Evolutionary conservation across 2,888 invertebrate genomes (phyloP).

Genomic region (Dryomyza anilis): DNA sequence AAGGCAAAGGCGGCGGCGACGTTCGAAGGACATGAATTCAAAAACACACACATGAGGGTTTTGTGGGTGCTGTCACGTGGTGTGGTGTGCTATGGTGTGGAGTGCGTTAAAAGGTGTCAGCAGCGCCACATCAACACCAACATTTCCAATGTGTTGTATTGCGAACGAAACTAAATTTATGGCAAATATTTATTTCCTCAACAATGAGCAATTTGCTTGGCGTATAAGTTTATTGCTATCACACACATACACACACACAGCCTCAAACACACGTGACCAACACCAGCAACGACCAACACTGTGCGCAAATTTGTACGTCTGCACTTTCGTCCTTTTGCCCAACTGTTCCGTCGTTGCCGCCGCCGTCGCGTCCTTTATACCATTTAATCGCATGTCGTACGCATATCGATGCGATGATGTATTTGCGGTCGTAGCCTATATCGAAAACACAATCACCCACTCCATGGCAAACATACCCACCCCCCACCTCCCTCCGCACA

Average conservation of each 20-base stretch:
- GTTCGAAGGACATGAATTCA: background rate
- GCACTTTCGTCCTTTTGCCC: background rate
- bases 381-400: conserved; percentile 15
- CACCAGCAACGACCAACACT: no score
- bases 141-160: no score
- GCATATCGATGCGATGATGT: conserved; percentile 24
- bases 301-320: conserved; percentile 8
- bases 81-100: conserved; percentile 21
- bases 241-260: background rate
- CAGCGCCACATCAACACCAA: conserved; percentile 9
- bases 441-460: conserved; percentile 29
- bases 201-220: conserved; percentile 51
- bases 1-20: background rate
- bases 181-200: conserved; percentile 59
- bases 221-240: no score
- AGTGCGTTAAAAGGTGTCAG: conserved; percentile 33
- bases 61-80: background rate
- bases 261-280: no score
- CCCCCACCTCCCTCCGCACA: background rate
- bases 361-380: background rate
- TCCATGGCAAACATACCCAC: conserved; percentile 30
- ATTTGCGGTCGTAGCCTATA: conserved; percentile 35
- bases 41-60: background rate
- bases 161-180: conserved; percentile 53
- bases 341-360: background rate